These are phyloP conservation scores for Papilio aristodemus DNA, from an alignment of 1,140 invertebrate species.

Conservation along the genomic window DNA sequence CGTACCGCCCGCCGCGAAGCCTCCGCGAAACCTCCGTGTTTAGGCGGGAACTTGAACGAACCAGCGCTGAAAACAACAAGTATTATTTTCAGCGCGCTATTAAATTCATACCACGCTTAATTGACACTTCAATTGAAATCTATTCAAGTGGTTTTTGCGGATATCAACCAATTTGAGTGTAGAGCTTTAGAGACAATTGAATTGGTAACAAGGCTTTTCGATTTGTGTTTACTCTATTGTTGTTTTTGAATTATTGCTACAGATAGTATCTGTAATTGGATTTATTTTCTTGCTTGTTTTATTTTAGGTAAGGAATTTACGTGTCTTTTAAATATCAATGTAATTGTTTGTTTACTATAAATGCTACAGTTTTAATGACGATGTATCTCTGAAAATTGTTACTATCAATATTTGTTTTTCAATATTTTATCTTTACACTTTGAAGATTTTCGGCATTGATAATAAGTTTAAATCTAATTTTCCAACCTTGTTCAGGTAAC, in stretches of 20 bases:
- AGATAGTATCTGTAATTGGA: not conserved
- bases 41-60: slow-evolving; percentile 63
- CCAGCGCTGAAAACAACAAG: slow-evolving; percentile 2
- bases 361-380: slow-evolving; percentile 25
- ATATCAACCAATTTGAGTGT: slow-evolving; percentile 21
- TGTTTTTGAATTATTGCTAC: slow-evolving; percentile 4
- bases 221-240: slow-evolving; percentile 23
- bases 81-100: slow-evolving; percentile 6
- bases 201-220: slow-evolving; percentile 10
- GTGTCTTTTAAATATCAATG: not conserved
- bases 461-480: too few relatives aligned
- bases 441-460: too few relatives aligned
- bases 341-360: not conserved
- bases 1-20: slow-evolving; percentile 57
- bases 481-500: too few relatives aligned
- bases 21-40: slow-evolving; percentile 65
- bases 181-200: slow-evolving; percentile 24
- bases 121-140: slow-evolving; percentile 27
- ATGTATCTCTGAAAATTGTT: not conserved
- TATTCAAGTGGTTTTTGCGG: slow-evolving; percentile 23
- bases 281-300: not conserved
- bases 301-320: not conserved
- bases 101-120: slow-evolving; percentile 19
- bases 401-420: too few relatives aligned
- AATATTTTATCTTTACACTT: too few relatives aligned